Conservation (phyloP, 2,113 vertebrate genomes). For the Polypterus bichir region DNA sequence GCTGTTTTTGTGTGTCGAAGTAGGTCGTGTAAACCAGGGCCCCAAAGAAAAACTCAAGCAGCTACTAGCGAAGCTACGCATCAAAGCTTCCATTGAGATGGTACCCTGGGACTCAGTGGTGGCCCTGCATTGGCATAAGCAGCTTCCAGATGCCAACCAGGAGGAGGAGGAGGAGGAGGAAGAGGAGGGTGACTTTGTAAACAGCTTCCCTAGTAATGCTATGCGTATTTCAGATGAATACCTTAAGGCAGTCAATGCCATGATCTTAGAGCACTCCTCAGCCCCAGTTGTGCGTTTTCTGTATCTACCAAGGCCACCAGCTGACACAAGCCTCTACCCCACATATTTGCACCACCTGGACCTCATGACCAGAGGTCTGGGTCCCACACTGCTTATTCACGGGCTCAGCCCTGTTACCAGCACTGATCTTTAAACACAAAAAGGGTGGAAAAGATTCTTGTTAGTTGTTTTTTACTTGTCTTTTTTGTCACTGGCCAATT, state of each 20-base stretch:
- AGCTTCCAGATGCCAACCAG: slow-evolving; percentile 5
- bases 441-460: too few species aligned
- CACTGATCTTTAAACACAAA: slow-evolving; percentile 60
- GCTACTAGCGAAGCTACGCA: slow-evolving; percentile 69
- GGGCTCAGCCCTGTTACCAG: slow-evolving; percentile 78
- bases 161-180: background rate
- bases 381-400: slow-evolving; percentile 79
- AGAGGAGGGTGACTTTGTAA: slow-evolving; percentile 36
- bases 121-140: slow-evolving; percentile 71
- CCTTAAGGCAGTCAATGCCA: slow-evolving; percentile 60
- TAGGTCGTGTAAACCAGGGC: slow-evolving; percentile 51
- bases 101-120: slow-evolving; percentile 75
- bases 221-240: slow-evolving; percentile 65
- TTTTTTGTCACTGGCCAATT: too few species aligned
- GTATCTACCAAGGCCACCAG: slow-evolving; percentile 71
- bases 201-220: slow-evolving; percentile 63
- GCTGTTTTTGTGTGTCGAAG: slow-evolving; percentile 77
- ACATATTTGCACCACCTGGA: slow-evolving; percentile 71
- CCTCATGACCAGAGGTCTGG: slow-evolving; percentile 62
- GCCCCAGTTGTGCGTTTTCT: slow-evolving; percentile 65
- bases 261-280: slow-evolving; percentile 56
- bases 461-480: too few species aligned
- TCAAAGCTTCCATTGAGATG: slow-evolving; percentile 60
- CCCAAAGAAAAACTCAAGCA: slow-evolving; percentile 68
- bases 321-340: slow-evolving; percentile 61